Evolutionary conservation across 1,140 invertebrate species (phyloP), one percentile per base, ranked within the genome.

Genomic region (Drusus annulatus): DNA sequence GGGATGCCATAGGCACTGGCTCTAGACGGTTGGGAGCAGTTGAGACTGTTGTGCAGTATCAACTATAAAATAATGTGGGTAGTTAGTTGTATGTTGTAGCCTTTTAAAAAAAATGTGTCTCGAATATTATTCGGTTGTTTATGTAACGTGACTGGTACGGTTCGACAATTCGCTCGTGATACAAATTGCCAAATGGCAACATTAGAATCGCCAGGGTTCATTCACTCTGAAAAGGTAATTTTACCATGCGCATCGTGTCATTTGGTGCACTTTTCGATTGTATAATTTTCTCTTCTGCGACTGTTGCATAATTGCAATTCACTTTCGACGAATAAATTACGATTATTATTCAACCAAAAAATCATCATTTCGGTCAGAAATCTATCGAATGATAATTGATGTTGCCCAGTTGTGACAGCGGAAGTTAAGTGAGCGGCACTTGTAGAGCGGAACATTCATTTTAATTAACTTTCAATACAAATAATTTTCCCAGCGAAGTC

Each of bases 381-480:
- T 56, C 69, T 16, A 54, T 52, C 69, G 50, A 74, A 54, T 56
- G 69, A 31, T 28, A 56, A 54, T 69, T 45, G 65, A 69, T 69
- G 65, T 69, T 45, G 65, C 19, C 65, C 65, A 69, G 65, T 45
- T 69, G 65, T 45, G 45, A 69, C n/a, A 69, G 50, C 69, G 69
- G 69, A 74, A 74, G 52, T 74, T 17, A 56, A 74, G 69, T 56
- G 69, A 23, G 8, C 21, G 19, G 5, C 2, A 21, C 36, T 74
- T 54, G 52, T 56, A 54, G 69, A 74, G 69, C 69, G 69, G 69
- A 54, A 74, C 69, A 54, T 74, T 56, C 7, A 54, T 54, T 52
- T 74, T 74, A 74, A 74, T 74, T 74, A 74, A 74, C 69, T 74
- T 74, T 74, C 51, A 74, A 25, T 74, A 16, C 25, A 28, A 5